Conservation (phyloP, 2,797 vertebrate species). For the Moxostoma hubbsi region DNA sequence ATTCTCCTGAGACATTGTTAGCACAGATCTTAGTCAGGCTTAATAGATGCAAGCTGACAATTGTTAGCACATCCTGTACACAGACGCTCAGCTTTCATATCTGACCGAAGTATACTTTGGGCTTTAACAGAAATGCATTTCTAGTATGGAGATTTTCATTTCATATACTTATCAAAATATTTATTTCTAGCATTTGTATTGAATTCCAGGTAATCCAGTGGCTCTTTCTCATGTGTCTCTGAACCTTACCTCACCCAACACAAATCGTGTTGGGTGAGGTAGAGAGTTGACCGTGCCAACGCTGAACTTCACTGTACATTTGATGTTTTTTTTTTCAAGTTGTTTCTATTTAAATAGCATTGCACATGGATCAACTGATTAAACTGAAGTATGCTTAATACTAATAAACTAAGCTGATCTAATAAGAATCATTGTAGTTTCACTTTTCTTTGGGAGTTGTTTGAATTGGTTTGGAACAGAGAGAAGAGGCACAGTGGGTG, state of each 20-base stretch:
- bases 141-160: neutral
- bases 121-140: neutral
- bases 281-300: neutral
- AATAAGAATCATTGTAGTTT: neutral
- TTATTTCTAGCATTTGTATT: neutral
- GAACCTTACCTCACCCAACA: neutral
- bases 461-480: neutral
- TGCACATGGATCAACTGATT: neutral
- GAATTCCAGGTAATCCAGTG: neutral
- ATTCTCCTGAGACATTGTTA: neutral
- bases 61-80: neutral
- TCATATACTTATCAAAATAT: neutral
- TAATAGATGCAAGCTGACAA: constrained; percentile 1
- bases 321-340: neutral
- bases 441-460: neutral
- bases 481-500: constrained; percentile 4
- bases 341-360: neutral
- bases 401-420: neutral
- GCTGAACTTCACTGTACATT: neutral
- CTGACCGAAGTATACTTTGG: neutral
- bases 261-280: no score
- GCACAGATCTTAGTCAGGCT: constrained; percentile 1
- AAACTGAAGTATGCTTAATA: neutral
- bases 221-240: neutral
- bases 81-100: no score